Conservation (phyloP, 1,140 invertebrate genomes). For the Neodiprion fabricii region DNA sequence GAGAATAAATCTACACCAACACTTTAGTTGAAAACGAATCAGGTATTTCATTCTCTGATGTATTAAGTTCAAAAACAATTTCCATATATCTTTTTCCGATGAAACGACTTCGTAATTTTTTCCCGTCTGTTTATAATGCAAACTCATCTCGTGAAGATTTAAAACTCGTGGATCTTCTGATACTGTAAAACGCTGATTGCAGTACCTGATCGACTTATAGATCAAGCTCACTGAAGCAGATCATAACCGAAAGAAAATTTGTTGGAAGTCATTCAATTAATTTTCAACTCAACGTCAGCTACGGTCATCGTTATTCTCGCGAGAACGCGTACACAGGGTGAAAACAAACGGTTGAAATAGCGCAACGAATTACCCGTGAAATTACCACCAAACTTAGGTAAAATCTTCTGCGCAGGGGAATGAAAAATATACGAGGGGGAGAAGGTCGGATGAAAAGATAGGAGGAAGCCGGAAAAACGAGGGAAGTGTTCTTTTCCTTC, state of each 20-base stretch:
- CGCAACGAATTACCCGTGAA: constrained; percentile 35
- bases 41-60: no score
- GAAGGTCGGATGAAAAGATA: constrained; percentile 13
- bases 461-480: constrained; percentile 5
- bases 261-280: not conserved
- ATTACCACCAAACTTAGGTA: constrained; percentile 34
- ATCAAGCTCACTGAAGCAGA: no score
- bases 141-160: no score
- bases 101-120: no score
- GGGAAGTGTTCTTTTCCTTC: constrained; percentile 13
- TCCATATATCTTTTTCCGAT: no score
- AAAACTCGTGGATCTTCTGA: no score
- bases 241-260: no score
- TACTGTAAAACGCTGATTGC: no score
- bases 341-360: constrained; percentile 21
- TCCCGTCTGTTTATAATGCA: no score
- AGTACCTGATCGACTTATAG: no score
- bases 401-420: constrained; percentile 29
- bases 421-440: constrained; percentile 25
- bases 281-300: not conserved
- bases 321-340: constrained; percentile 25
- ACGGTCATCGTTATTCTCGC: constrained; percentile 9
- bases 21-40: no score
- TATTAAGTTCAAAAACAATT: no score
- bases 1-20: not conserved